phyloP scores from a whole-genome alignment of 2,888 invertebrate species.

The Elegia similella region DNA sequence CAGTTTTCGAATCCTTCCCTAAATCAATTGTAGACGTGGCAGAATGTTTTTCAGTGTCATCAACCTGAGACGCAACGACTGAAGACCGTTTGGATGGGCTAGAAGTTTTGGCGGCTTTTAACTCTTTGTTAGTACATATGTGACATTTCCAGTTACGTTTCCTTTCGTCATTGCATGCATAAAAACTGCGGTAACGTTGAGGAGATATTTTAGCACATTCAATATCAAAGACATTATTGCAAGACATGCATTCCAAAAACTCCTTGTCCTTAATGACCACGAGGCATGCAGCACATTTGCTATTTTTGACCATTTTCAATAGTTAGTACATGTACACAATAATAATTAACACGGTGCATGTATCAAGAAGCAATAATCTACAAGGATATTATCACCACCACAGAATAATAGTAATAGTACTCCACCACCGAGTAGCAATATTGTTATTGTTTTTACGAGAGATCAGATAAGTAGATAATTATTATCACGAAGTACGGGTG shows the following conservation, averaged over 20 bases:
- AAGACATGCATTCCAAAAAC: neutral
- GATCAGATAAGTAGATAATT: no score
- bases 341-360: no score
- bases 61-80: no score
- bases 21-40: no score
- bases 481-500: no score
- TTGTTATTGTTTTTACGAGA: neutral
- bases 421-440: no score
- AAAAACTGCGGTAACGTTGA: neutral
- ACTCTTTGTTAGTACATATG: neutral
- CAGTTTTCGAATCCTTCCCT: no score
- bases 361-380: no score
- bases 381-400: no score
- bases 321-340: no score
- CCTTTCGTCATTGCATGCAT: neutral
- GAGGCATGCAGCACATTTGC: neutral
- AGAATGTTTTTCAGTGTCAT: no score
- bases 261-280: neutral
- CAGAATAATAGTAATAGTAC: no score
- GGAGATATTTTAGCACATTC: neutral
- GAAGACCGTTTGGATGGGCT: neutral
- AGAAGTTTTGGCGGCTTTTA: neutral
- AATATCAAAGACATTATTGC: neutral
- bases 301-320: neutral
- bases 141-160: neutral